These are phyloP conservation scores for Chamaea fasciata DNA, from an alignment of 2,113 vertebrate species.

Conservation along the genomic window DNA sequence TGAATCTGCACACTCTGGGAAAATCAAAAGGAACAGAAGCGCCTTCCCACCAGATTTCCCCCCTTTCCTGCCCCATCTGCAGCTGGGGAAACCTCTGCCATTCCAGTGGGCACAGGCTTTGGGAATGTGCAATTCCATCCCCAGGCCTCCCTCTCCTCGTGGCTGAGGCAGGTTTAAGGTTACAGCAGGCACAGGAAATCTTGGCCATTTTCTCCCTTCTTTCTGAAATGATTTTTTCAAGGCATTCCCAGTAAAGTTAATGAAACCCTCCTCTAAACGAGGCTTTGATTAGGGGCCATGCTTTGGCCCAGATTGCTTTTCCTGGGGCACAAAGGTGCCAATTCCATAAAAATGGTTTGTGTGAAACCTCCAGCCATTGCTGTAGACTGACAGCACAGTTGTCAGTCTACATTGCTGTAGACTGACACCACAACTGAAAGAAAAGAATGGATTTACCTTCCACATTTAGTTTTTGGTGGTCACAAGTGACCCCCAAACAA, in stretches of 20 bases:
- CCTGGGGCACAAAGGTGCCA: slow-evolving; percentile 16
- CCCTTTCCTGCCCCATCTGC: not conserved
- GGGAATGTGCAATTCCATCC: slow-evolving; percentile 59
- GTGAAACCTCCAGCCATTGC: not conserved
- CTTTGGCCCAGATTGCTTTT: not conserved
- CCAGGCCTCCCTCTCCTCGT: slow-evolving; percentile 52
- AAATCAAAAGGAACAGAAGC: slow-evolving; percentile 13
- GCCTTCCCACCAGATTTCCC: not conserved
- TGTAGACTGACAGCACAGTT: too few species aligned
- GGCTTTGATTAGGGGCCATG: slow-evolving; percentile 31
- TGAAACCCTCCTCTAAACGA: not conserved
- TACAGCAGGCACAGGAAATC: slow-evolving; percentile 62
- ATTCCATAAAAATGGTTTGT: not conserved
- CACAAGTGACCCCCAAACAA: not conserved
- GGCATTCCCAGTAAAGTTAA: slow-evolving; percentile 9
- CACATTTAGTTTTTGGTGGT: not conserved
- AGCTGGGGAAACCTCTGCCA: slow-evolving; percentile 30
- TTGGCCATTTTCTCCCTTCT: slow-evolving; percentile 23
- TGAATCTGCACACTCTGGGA: not conserved
- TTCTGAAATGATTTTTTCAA: slow-evolving; percentile 49
- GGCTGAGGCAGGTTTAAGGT: slow-evolving; percentile 57
- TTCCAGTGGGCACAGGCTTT: not conserved
- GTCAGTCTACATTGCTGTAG: too few species aligned
- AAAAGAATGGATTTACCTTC: not conserved
- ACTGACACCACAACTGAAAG: not conserved